phyloP scores from a whole-genome alignment of 2,797 vertebrate species.

The Myotis daubentonii region DNA sequence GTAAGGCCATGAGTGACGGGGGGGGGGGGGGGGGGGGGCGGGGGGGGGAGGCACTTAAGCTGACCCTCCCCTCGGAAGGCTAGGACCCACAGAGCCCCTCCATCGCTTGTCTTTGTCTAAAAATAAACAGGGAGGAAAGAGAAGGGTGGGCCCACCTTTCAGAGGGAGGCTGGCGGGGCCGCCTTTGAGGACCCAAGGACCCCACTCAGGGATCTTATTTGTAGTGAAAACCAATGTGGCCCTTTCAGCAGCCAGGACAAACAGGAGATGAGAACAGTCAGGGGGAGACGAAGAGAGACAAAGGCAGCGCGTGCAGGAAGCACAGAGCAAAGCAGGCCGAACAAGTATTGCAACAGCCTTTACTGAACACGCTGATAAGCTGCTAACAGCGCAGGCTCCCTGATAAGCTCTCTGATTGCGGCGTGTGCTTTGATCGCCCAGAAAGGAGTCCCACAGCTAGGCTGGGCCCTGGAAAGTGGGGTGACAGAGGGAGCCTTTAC shows the following conservation, averaged over 20 bases:
- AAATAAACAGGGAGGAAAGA: constrained; percentile 79
- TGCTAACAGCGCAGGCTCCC: fast-evolving
- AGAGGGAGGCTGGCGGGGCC: constrained; percentile 82
- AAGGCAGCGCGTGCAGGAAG: constrained; percentile 60
- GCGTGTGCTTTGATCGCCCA: background rate
- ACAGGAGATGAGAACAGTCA: constrained; percentile 83
- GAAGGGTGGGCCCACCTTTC: constrained; percentile 54
- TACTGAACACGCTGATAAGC: background rate
- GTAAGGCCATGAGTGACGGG: constrained; percentile 55
- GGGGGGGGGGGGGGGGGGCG: fast-evolving
- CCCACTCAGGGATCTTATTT: constrained; percentile 88
- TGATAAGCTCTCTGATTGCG: fast-evolving
- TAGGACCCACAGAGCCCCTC: constrained; percentile 66
- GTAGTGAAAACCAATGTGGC: constrained; percentile 87
- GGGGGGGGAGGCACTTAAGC: background rate
- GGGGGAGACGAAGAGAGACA: constrained; percentile 79
- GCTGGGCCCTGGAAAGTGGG: background rate
- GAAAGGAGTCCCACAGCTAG: background rate
- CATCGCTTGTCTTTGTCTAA: constrained; percentile 77
- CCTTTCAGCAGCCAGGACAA: constrained; percentile 85
- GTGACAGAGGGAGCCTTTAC: background rate
- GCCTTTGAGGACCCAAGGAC: constrained; percentile 80
- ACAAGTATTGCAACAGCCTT: constrained; percentile 45
- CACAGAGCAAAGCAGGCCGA: constrained; percentile 70
- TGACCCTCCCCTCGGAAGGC: constrained; percentile 46